phyloP scores from a whole-genome alignment of 1,140 invertebrate genomes.

The Drosophila orena region DNA sequence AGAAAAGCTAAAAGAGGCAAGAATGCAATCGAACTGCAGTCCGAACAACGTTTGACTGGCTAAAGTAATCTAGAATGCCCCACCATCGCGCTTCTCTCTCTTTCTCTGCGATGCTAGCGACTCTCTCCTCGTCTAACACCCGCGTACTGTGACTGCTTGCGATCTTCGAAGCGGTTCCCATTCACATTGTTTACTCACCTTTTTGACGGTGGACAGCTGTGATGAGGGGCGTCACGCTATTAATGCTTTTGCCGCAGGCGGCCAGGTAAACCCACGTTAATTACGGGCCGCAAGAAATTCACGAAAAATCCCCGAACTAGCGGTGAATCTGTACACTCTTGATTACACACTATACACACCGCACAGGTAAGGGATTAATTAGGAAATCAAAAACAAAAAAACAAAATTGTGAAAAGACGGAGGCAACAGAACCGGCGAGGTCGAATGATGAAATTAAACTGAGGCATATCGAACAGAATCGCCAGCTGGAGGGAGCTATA shows the following conservation, averaged over 20 bases:
- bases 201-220: conserved; percentile 10
- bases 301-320: conserved; percentile 26
- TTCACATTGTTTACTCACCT: conserved; percentile 29
- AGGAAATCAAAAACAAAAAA: neutral
- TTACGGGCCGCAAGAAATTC: conserved; percentile 23
- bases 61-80: neutral
- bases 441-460: conserved; percentile 36
- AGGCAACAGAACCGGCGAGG: conserved; percentile 25
- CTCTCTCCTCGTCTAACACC: neutral
- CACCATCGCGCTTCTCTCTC: neutral
- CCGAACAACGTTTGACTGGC: neutral
- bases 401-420: neutral
- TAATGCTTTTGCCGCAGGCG: neutral
- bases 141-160: neutral
- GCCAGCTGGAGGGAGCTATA: conserved; percentile 14
- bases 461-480: conserved; percentile 16
- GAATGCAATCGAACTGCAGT: neutral
- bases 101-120: neutral
- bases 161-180: neutral
- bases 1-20: too few relatives aligned
- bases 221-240: neutral
- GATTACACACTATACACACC: too few relatives aligned
- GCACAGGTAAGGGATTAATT: conserved; percentile 9
- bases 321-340: neutral
- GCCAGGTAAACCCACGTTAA: conserved; percentile 27